Percentiles rank a stretch among this genome's conserved stretches.
Conservation (phyloP, 2,888 invertebrate species). For the Andricus quercusramuli region DNA sequence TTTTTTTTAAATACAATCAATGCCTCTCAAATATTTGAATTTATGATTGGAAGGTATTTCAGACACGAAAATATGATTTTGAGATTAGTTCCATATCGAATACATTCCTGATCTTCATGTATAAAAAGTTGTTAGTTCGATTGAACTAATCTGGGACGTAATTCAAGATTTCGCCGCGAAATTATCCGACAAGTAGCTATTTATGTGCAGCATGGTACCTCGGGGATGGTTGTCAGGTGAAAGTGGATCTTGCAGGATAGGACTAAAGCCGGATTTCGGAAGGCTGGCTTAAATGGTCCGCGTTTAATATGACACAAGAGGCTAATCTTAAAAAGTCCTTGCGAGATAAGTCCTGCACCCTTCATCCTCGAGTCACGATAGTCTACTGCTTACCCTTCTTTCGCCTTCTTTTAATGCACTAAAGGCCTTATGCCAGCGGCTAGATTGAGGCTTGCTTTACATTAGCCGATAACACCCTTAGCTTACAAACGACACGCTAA, state of each 20-base stretch:
- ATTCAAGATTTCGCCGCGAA: conserved; percentile 57
- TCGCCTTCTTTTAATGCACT: conserved; percentile 26
- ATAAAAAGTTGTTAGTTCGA: conserved; percentile 54
- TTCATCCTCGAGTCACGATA: conserved; percentile 44
- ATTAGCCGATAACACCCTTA: conserved; percentile 75
- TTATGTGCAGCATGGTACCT: conserved; percentile 71
- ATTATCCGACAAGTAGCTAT: conserved; percentile 78
- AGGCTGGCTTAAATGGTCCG: conserved; percentile 70
- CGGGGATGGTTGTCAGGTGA: conserved; percentile 48
- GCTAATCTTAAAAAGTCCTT: conserved; percentile 75
- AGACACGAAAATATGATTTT: background rate
- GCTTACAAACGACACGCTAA: conserved; percentile 75
- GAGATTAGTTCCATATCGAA: conserved; percentile 38
- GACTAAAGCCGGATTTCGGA: conserved; percentile 53
- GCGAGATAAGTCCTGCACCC: conserved; percentile 71
- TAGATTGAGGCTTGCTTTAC: conserved; percentile 70
- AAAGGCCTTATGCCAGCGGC: conserved; percentile 46
- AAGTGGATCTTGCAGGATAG: conserved; percentile 45
- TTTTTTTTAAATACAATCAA: background rate
- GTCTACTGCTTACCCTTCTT: conserved; percentile 32
- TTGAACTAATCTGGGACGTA: conserved; percentile 52
- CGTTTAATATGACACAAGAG: conserved; percentile 77
- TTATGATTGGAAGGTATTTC: background rate
- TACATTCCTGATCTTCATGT: conserved; percentile 44
- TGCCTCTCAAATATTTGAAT: background rate